Evolutionary conservation across 2,888 invertebrate genomes (phyloP), one percentile per base, ranked within the genome.

Genomic region (Piscicola geometra): DNA sequence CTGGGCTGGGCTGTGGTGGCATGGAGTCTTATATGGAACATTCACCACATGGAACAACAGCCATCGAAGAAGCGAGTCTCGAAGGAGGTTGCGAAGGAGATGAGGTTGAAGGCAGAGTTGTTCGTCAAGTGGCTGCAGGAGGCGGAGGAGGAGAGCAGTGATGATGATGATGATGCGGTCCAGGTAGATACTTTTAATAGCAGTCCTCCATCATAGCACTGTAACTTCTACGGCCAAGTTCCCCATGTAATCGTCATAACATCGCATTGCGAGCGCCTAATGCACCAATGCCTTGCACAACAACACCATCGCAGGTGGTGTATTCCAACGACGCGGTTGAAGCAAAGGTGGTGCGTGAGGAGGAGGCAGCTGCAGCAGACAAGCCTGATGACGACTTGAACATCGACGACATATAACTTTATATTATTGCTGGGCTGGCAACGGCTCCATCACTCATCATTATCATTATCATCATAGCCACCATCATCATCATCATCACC

Each of bases 101-200:
- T 99, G 84, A 92, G 94, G 81, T 90, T 91, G 79, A 92, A 92
- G 83, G 96, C 95, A 74, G 90, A 91, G 83, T 94, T 94, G 76
- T 95, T 99, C 87, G 90, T 99, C 78, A 93, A 91, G 83, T 99
- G 99, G 99, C 89, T 99, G 81, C 90, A 92, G 79, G 87, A 88
- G 85, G 95, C 98, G 85, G 98, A 98, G 77, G 96, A 96, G 84
- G 96, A 96, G 86, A 94, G 94, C 84, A 82, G 81, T 50, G 84
- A 84, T 21, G 91, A 91, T 79, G 91, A 91, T 33, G 91, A 89
- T 60, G 90, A 90, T 35, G 90, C 90, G 76, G 90, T 90, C 77
- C 91, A 71, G 36, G 77, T 78, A n/a, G n/a, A n/a, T 15, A 33
- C 30, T 70, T 70, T 15, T 60, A 25, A 56, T 60, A 64, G 73